Conservation (phyloP, 2,888 invertebrate genomes). For the Thereva unica region DNA sequence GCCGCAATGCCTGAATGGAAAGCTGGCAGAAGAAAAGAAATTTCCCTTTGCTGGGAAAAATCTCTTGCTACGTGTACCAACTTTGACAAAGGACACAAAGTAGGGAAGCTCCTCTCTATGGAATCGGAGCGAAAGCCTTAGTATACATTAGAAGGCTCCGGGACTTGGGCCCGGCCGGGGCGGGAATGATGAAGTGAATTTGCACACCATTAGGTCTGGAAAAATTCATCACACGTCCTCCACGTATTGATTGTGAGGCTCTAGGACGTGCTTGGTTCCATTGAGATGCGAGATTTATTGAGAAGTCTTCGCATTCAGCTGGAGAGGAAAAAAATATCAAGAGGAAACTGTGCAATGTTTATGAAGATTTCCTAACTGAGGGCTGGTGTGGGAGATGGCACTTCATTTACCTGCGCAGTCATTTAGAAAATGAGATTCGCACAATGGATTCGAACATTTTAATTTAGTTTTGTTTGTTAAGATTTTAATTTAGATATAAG, state of each 20-base stretch:
- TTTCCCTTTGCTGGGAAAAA: conserved; percentile 14
- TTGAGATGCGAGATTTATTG: conserved; percentile 29
- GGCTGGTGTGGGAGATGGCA: not conserved
- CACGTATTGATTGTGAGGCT: conserved; percentile 29
- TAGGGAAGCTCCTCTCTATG: not conserved
- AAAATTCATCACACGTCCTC: conserved; percentile 33
- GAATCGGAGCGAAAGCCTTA: conserved; percentile 15
- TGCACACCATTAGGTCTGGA: conserved; percentile 30
- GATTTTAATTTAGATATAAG: not conserved
- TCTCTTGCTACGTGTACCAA: conserved; percentile 26
- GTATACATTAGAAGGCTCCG: not conserved
- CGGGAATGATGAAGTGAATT: conserved; percentile 22
- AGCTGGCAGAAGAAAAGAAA: conserved; percentile 1
- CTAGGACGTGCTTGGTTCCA: conserved; percentile 15
- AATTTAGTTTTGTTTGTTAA: conserved; percentile 13
- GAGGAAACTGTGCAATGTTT: not conserved
- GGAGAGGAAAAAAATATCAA: conserved; percentile 7
- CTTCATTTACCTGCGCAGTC: conserved; percentile 32
- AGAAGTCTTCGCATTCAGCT: conserved; percentile 17
- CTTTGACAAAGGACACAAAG: conserved; percentile 29
- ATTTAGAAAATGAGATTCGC: conserved; percentile 32
- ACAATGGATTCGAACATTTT: conserved; percentile 21
- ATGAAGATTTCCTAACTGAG: not conserved
- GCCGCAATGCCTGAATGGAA: conserved; percentile 4
- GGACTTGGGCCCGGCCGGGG: not conserved